These are phyloP conservation scores for Hyperoplus lanceolatus DNA, from an alignment of 2,797 vertebrate species.

Conservation along the genomic window DNA sequence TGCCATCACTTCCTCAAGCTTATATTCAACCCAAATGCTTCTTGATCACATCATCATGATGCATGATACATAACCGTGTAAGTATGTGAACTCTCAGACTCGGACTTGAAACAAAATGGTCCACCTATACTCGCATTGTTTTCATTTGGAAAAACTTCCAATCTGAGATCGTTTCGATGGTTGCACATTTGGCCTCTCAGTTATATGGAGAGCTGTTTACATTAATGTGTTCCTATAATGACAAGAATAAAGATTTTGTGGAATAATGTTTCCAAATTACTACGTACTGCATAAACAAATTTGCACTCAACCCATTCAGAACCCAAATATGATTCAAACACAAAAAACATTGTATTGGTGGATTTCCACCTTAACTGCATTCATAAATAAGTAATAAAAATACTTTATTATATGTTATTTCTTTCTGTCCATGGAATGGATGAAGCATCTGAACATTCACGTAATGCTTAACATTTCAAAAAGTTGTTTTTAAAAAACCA, in stretches of 20 bases:
- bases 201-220: not conserved
- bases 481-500: no score
- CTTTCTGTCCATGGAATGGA: not conserved
- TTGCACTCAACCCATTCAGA: no score
- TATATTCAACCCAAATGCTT: constrained; percentile 18
- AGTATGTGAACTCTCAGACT: constrained; percentile 5
- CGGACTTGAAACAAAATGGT: not conserved
- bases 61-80: constrained; percentile 13
- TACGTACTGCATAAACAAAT: not conserved
- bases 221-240: not conserved
- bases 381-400: no score
- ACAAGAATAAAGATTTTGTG: not conserved
- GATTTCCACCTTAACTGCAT: no score
- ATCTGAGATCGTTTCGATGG: not conserved
- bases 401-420: no score
- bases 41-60: constrained; percentile 2
- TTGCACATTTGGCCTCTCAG: not conserved
- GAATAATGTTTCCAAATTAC: not conserved
- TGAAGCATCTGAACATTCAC: not conserved
- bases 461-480: no score
- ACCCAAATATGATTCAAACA: no score
- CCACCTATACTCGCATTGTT: not conserved
- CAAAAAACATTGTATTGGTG: no score
- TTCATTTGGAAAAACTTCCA: not conserved
- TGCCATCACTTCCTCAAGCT: constrained; percentile 44